phyloP scores from a whole-genome alignment of 2,113 vertebrate species.

The Otus sunia region DNA sequence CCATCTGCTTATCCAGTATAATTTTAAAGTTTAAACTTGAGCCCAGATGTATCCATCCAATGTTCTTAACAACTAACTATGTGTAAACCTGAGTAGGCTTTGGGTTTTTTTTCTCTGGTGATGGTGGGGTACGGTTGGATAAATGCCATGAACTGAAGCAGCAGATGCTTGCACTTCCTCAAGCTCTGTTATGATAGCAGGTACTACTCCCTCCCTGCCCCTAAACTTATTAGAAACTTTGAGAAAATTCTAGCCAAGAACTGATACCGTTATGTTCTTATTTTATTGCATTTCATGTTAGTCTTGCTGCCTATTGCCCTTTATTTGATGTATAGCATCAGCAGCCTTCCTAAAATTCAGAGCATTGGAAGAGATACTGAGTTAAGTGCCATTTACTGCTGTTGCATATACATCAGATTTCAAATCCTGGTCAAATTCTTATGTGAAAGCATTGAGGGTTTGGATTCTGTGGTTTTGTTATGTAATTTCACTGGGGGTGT shows the following conservation, averaged over 20 bases:
- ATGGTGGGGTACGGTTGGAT: background rate
- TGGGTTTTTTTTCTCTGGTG: background rate
- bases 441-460: background rate
- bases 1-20: slow-evolving; percentile 21
- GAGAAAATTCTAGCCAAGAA: background rate
- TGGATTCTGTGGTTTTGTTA: background rate
- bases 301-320: background rate
- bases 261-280: background rate
- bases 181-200: background rate
- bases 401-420: background rate
- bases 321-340: background rate
- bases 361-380: background rate
- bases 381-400: background rate
- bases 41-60: background rate
- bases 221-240: background rate
- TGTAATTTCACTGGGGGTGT: background rate
- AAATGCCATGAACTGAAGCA: background rate
- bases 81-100: background rate
- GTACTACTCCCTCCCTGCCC: background rate
- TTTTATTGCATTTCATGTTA: background rate
- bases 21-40: slow-evolving; percentile 9
- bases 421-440: background rate
- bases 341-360: background rate
- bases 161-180: background rate
- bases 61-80: background rate